Evolutionary conservation across 2,113 vertebrate genomes (phyloP).

Genomic region (Scomber japonicus): DNA sequence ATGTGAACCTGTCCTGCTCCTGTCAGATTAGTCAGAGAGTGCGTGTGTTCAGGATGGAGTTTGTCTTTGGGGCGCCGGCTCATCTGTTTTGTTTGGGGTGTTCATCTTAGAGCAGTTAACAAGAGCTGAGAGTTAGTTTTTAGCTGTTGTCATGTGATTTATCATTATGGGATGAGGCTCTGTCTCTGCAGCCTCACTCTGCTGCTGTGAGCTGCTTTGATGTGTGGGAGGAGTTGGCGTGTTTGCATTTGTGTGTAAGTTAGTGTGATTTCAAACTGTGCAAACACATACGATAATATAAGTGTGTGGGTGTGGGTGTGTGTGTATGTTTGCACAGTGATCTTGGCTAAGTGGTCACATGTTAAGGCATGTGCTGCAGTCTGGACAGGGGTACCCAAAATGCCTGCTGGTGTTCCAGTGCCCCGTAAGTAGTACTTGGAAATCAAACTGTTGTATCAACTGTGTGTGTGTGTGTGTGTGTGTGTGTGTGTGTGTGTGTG

Average conservation of each 20-base stretch:
- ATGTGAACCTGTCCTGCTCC: conserved; percentile 11
- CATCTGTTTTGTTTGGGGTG: conserved; percentile 30
- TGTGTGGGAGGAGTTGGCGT: conserved; percentile 33
- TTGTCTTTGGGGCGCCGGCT: background rate
- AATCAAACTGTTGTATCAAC: conserved; percentile 39
- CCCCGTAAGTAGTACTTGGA: conserved; percentile 58
- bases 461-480: background rate
- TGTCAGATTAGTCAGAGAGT: conserved; percentile 14
- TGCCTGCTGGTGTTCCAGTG: conserved; percentile 66
- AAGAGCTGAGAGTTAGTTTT: conserved; percentile 43
- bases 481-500: conserved; percentile 21
- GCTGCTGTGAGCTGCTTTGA: conserved; percentile 33
- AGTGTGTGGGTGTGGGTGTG: conserved; percentile 6
- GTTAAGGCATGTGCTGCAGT: conserved; percentile 54
- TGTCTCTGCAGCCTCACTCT: conserved; percentile 40
- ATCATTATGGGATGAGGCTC: conserved; percentile 55
- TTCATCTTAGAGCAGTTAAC: conserved; percentile 14
- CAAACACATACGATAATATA: background rate
- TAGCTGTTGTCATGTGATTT: conserved; percentile 61
- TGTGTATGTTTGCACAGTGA: conserved; percentile 11
- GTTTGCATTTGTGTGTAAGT: conserved; percentile 43
- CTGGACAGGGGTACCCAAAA: conserved; percentile 33
- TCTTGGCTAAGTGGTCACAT: conserved; percentile 55
- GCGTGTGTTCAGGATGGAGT: conserved; percentile 7
- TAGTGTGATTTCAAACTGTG: conserved; percentile 2